phyloP scores from a whole-genome alignment of 2,888 invertebrate genomes.

The Alsophila aescularia region DNA sequence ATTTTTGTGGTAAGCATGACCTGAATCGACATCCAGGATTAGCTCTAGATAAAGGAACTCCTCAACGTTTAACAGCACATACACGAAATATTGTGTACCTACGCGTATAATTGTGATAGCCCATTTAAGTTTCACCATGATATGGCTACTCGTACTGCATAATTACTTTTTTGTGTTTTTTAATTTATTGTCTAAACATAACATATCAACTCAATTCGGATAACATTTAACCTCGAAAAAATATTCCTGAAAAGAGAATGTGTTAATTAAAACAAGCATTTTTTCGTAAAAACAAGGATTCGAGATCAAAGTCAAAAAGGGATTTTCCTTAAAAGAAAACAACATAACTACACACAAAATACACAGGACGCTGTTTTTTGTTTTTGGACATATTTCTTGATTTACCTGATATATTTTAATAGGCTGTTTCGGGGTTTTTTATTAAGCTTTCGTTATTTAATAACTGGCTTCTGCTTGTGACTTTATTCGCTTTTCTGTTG shows the following conservation, averaged over 20 bases:
- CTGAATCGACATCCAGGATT: no score
- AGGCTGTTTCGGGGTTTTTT: constrained; percentile 7
- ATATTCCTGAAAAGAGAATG: constrained; percentile 5
- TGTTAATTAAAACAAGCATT: constrained; percentile 25
- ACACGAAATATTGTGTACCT: no score
- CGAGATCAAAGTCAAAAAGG: constrained; percentile 16
- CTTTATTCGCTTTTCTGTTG: neutral
- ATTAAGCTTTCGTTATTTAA: constrained; percentile 20
- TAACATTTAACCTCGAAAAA: neutral
- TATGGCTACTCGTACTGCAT: no score
- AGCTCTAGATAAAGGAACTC: no score
- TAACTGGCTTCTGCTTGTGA: constrained; percentile 12
- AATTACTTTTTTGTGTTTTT: no score
- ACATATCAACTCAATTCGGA: neutral
- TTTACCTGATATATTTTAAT: constrained; percentile 25
- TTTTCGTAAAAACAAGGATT: constrained; percentile 19
- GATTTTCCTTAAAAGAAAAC: constrained; percentile 7
- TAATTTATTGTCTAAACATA: no score
- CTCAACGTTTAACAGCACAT: no score
- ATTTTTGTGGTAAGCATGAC: no score
- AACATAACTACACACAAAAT: constrained; percentile 15
- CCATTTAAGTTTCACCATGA: no score
- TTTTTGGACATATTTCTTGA: constrained; percentile 17
- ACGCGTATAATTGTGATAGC: no score
- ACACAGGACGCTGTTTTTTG: constrained; percentile 8